These are phyloP conservation scores for Ophion slaviceki DNA, from an alignment of 2,888 invertebrate species.

Conservation along the genomic window DNA sequence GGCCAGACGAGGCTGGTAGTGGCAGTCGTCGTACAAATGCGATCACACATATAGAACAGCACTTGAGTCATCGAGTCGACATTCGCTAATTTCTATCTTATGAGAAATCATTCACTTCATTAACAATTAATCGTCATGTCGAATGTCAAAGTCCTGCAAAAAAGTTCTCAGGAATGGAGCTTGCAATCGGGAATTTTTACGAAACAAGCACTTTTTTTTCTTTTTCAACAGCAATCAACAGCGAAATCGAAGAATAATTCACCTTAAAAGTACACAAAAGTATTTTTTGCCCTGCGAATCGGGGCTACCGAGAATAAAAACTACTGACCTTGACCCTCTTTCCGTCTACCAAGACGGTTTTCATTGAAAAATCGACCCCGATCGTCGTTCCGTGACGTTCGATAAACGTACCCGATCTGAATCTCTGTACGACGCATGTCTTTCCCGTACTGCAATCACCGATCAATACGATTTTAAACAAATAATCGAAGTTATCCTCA, in stretches of 20 bases:
- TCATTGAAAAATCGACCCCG: constrained; percentile 99
- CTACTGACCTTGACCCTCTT: constrained; percentile 95
- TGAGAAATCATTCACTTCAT: not conserved
- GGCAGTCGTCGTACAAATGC: not conserved
- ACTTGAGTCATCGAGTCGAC: not conserved
- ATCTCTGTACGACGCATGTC: constrained; percentile 97
- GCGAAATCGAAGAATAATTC: not conserved
- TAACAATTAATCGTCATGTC: not conserved
- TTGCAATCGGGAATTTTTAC: not conserved
- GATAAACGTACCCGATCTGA: constrained; percentile 97
- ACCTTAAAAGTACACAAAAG: not conserved
- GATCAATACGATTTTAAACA: constrained; percentile 97
- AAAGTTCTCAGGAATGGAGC: not conserved
- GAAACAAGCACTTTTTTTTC: not conserved
- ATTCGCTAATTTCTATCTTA: not conserved
- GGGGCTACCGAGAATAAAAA: not conserved
- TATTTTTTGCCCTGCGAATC: not conserved
- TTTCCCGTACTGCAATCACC: constrained; percentile 96
- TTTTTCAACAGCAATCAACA: not conserved
- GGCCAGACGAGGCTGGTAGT: not conserved
- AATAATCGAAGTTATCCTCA: constrained; percentile 95
- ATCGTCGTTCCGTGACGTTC: constrained; percentile 98
- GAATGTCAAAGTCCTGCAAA: not conserved
- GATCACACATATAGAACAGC: not conserved
- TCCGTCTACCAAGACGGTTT: constrained; percentile 96